phyloP scores from a whole-genome alignment of 2,888 invertebrate species.

The Hololepta plana region DNA sequence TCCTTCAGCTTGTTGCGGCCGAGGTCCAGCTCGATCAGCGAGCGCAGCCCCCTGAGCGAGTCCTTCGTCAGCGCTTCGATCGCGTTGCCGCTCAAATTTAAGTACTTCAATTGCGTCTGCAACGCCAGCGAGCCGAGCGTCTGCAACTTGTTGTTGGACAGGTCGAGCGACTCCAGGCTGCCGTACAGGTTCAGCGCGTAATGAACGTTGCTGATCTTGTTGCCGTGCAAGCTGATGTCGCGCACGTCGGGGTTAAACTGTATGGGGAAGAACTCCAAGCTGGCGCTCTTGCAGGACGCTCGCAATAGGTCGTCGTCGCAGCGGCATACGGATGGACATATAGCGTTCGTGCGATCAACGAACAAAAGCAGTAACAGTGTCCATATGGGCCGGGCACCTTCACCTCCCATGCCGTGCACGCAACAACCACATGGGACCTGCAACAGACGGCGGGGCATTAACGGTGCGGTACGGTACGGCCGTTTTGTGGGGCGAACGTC shows the following conservation, averaged over 20 bases:
- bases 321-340: slow-evolving; percentile 61
- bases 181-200: slow-evolving; percentile 66
- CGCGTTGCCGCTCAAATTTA: slow-evolving; percentile 63
- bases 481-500: too few species aligned
- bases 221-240: slow-evolving; percentile 67
- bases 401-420: slow-evolving; percentile 26
- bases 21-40: slow-evolving; percentile 49
- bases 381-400: slow-evolving; percentile 23
- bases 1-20: slow-evolving; percentile 60
- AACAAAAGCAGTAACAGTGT: slow-evolving; percentile 35
- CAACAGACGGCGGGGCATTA: slow-evolving; percentile 15
- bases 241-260: slow-evolving; percentile 76
- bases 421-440: slow-evolving; percentile 25
- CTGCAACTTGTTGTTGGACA: slow-evolving; percentile 65
- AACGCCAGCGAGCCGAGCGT: slow-evolving; percentile 70
- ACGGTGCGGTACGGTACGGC: too few species aligned
- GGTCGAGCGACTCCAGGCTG: slow-evolving; percentile 60
- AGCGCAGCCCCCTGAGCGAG: slow-evolving; percentile 54
- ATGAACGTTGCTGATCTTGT: slow-evolving; percentile 61
- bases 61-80: slow-evolving; percentile 54
- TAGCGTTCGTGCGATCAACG: too few species aligned
- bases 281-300: slow-evolving; percentile 59
- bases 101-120: slow-evolving; percentile 53
- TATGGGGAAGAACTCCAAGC: slow-evolving; percentile 71
- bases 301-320: slow-evolving; percentile 67